Base-by-base conservation (phyloP, 2,888 invertebrate genomes). In the Xylocampa areola region DNA sequence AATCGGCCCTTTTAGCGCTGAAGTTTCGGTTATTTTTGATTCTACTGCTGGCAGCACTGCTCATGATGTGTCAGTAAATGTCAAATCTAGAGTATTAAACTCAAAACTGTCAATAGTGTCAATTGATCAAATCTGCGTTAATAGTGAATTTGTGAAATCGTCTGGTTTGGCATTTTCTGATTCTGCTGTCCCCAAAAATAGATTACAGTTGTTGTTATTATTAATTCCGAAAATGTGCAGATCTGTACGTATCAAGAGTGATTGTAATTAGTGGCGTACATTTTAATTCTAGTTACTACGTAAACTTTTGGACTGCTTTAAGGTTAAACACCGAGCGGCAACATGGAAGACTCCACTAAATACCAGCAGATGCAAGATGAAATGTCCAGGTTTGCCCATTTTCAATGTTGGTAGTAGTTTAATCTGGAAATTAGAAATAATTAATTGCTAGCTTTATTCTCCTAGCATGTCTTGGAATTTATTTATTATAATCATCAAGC, bases 321-420 rank as follows among this genome's bases (percentile, higher is more conserved):
- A 91, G 92, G 91, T 92, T 84, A 89, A 81, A 80, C 74, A 72
- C 69, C 79, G 80, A 70, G 80, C 68, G 68, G 71, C 87, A 86
- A 73, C 83, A 93, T 93, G 94, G 94, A 92, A 61, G 90, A 93
- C 80, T 83, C 86, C 44, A 85, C 81, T 70, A 96, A 96, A 94
- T 95, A 96, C 76, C 95, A 96, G 74, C 96, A 97, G 88, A 98
- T 98, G 96, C 98, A 98, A 90, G 98, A 98, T 90, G 98, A 98
- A 94, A 97, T 98, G 96, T 97, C 96, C 84, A 96, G 97, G 97
- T 97, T 91, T 86, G 82, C 73, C 48, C n/a, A n/a, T n/a, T n/a
- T n/a, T n/a, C n/a, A 5, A 10, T 23, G n/a, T 36, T 13, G 6
- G 27, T 29, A 36, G 14, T 40, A 14, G 6, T 10, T 50, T n/a